Conservation (phyloP, 2,797 vertebrate species). For the Lithobates sylvaticus region DNA sequence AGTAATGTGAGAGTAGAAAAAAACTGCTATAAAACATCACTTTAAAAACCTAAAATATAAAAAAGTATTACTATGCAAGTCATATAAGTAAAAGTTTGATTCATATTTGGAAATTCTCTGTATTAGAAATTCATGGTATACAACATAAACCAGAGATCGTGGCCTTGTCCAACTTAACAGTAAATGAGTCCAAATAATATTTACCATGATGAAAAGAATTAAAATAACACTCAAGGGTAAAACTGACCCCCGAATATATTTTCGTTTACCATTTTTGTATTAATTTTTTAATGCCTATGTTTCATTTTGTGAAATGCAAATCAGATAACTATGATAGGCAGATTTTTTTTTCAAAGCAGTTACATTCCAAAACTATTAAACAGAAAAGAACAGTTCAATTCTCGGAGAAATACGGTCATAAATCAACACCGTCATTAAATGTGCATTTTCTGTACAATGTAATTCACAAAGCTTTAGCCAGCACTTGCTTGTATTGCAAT, state of each 20-base stretch:
- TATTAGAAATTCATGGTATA: neutral
- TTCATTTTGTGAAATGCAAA: conserved; percentile 6
- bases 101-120: neutral
- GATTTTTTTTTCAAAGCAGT: conserved; percentile 27
- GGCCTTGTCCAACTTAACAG: neutral
- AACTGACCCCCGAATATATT: neutral
- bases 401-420: conserved; percentile 43
- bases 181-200: neutral
- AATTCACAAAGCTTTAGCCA: conserved; percentile 47
- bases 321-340: conserved; percentile 33
- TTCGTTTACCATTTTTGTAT: neutral
- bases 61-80: neutral
- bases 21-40: neutral
- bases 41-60: neutral
- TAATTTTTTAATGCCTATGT: neutral
- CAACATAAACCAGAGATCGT: neutral
- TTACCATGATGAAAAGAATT: neutral
- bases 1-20: no score
- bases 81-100: no score
- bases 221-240: neutral
- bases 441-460: conserved; percentile 55
- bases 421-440: conserved; percentile 50
- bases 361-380: conserved; percentile 50
- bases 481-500: conserved; percentile 55
- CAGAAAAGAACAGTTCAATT: conserved; percentile 43